Conservation (phyloP, 2,797 vertebrate species). For the Syndactyla subalaris region DNA sequence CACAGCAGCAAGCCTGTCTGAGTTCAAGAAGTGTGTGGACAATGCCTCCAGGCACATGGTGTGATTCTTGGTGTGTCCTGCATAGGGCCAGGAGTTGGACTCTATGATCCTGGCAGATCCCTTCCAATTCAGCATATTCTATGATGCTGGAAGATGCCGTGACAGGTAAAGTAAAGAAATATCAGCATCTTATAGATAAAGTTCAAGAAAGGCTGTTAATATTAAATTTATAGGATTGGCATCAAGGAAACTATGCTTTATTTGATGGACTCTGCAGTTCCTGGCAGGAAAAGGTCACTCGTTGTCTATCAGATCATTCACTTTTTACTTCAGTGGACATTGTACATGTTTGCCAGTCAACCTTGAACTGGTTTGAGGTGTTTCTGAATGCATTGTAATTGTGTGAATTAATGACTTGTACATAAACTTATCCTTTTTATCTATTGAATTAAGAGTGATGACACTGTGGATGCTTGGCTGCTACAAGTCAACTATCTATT, state of each 20-base stretch:
- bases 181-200: not conserved
- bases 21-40: not conserved
- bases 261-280: not conserved
- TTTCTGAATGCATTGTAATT: not conserved
- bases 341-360: not conserved
- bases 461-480: not conserved
- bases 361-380: not conserved
- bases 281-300: not conserved
- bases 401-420: not conserved
- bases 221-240: not conserved
- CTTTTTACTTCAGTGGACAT: not conserved
- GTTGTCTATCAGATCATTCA: not conserved
- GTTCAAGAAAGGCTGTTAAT: not conserved
- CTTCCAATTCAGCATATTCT: not conserved
- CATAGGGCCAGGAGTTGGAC: not conserved
- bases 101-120: not conserved
- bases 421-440: not conserved
- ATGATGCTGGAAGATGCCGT: not conserved
- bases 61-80: not conserved
- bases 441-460: not conserved
- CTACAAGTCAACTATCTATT: not conserved
- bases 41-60: not conserved
- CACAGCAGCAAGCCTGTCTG: not conserved
- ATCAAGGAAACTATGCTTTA: not conserved
- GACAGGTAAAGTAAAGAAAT: not conserved